Evolutionary conservation across 2,888 invertebrate species (phyloP), one percentile per base, ranked within the genome.

Genomic region (Fragum whitleyi): DNA sequence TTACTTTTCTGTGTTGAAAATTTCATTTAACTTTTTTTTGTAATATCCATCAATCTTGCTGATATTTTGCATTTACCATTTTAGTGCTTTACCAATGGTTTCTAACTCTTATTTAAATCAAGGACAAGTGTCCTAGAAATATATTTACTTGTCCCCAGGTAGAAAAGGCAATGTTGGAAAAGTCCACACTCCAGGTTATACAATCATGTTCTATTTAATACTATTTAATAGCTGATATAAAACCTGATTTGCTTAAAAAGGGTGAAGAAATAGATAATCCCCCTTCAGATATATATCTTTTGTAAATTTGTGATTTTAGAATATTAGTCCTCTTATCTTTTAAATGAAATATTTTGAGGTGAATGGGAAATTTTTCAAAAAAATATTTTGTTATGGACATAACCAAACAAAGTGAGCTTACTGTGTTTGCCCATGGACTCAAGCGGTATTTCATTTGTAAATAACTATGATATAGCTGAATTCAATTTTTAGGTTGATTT

Each of bases 281-380:
- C 21, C 32, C 65, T 65, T 65, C 23, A 65, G 42, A 42, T 65
- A 65, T 42, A 39, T 65, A 65, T 65, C 65, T 65, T 42, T 39
- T n/a, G 26, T 65, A 42, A 65, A 65, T 65, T 65, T 65, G 42
- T 39, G 19, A 42, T 65, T 28, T 19, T 23, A n/a, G 26, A 42
- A 26, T 42, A 11, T 39, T 39, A 26, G 16, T 26, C 39, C 42
- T 42, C 65, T 65, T 65, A 65, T 65, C 65, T 65, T 23, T 23
- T 42, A 65, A 65, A 65, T 65, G 65, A 65, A 65, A 65, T 65
- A 65, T 65, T 65, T 65, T 42, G 2, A 26, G 65, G 11, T 14
- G 19, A 65, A 23, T 19, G 19, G 21, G 42, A 65, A 42, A n/a
- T 65, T 42, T 65, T 39, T 39, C 32, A 26, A 36, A 62, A 62